These are phyloP conservation scores for Steinernema feltiae DNA, from an alignment of 1,140 invertebrate genomes.

Conservation along the genomic window DNA sequence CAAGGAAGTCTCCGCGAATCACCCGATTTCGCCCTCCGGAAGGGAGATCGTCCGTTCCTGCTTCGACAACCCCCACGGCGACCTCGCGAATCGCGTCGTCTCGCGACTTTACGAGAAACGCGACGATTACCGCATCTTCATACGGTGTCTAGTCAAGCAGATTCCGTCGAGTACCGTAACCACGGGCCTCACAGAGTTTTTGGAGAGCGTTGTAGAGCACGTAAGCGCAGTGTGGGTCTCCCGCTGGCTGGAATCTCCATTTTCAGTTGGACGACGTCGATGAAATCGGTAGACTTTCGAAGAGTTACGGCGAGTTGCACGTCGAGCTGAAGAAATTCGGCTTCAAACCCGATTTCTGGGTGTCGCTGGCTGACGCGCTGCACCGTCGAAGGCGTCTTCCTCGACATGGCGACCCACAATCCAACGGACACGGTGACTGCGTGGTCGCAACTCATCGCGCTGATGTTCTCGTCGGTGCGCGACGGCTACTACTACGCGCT, in stretches of 20 bases:
- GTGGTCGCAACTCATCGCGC: constrained; percentile 50
- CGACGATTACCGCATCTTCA: constrained; percentile 45
- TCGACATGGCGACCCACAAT: constrained; percentile 53
- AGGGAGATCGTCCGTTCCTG: constrained; percentile 50
- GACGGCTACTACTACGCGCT: constrained; percentile 52
- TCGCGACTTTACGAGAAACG: constrained; percentile 49
- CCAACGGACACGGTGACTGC: constrained; percentile 52
- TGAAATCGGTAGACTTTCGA: constrained; percentile 37
- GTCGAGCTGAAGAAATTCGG: constrained; percentile 49
- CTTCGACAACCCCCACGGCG: constrained; percentile 52
- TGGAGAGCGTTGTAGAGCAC: constrained; percentile 49
- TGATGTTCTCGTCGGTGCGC: constrained; percentile 50
- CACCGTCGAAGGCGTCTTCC: constrained; percentile 49
- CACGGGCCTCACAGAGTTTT: constrained; percentile 41
- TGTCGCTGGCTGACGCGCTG: constrained; percentile 51
- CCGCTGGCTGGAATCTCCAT: no score
- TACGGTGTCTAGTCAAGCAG: constrained; percentile 47
- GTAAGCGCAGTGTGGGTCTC: no score
- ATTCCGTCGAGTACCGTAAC: constrained; percentile 42
- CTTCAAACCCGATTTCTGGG: constrained; percentile 56
- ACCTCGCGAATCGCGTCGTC: constrained; percentile 47
- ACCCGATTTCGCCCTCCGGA: constrained; percentile 42
- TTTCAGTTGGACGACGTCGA: constrained; percentile 52
- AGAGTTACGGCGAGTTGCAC: constrained; percentile 48
- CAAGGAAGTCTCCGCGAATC: constrained; percentile 22